These are phyloP conservation scores for Melanargia galathea DNA, from an alignment of 2,888 invertebrate species.

Conservation along the genomic window DNA sequence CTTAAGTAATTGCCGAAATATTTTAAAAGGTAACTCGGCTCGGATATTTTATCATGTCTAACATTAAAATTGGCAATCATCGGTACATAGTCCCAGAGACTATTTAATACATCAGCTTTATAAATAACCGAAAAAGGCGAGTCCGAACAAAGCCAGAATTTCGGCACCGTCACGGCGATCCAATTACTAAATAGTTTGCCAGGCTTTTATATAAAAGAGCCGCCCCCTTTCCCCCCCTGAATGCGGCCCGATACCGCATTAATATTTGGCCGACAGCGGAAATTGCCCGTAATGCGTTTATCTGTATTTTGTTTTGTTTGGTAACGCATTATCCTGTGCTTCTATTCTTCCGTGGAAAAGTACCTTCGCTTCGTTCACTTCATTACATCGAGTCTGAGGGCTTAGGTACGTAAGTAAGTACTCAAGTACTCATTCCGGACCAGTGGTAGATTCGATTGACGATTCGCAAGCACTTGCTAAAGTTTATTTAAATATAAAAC, in stretches of 20 bases:
- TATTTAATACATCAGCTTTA: constrained; percentile 26
- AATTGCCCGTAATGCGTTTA: constrained; percentile 36
- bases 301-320: constrained; percentile 13
- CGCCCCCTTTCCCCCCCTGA: constrained; percentile 18
- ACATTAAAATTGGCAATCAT: constrained; percentile 15
- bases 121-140: constrained; percentile 30
- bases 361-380: not conserved
- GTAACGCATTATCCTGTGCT: constrained; percentile 12
- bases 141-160: constrained; percentile 37
- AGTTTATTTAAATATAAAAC: no score
- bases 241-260: constrained; percentile 30
- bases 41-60: constrained; percentile 8
- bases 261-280: constrained; percentile 36
- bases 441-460: no score
- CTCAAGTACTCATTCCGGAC: no score
- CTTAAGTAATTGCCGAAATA: not conserved
- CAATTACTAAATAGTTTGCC: constrained; percentile 43
- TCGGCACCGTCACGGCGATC: constrained; percentile 39
- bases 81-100: constrained; percentile 7
- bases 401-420: no score
- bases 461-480: no score
- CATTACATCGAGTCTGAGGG: not conserved
- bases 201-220: constrained; percentile 36
- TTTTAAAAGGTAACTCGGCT: constrained; percentile 5
- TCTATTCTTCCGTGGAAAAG: not conserved